Evolutionary conservation across 2,888 invertebrate species (phyloP).

Genomic region (Dromius quadrimaculatus): DNA sequence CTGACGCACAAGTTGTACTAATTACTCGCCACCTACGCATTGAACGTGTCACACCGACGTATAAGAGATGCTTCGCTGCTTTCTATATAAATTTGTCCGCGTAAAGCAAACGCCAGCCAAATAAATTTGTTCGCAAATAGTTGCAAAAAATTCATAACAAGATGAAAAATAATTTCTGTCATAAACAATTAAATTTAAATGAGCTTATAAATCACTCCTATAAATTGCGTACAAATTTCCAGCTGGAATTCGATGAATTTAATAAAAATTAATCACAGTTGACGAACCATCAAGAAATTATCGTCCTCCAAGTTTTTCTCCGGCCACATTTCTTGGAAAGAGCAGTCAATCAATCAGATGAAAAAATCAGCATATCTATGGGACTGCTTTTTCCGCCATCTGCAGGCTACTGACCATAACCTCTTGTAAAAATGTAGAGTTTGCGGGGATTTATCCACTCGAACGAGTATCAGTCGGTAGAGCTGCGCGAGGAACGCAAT

Average conservation of each 20-base stretch:
- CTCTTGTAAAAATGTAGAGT: conserved; percentile 40
- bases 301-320: conserved; percentile 35
- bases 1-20: conserved; percentile 26
- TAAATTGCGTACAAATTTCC: conserved; percentile 45
- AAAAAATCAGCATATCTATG: conserved; percentile 33
- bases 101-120: conserved; percentile 20
- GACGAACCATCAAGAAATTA: conserved; percentile 42
- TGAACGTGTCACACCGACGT: not conserved
- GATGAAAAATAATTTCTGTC: not conserved
- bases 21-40: conserved; percentile 13
- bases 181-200: conserved; percentile 32
- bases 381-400: conserved; percentile 34
- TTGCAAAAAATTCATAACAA: not conserved
- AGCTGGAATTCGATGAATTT: conserved; percentile 45
- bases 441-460: conserved; percentile 28
- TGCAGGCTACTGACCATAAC: conserved; percentile 38
- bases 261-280: conserved; percentile 46
- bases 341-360: conserved; percentile 42
- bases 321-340: conserved; percentile 30
- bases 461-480: not conserved
- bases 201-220: conserved; percentile 33
- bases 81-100: not conserved
- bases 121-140: conserved; percentile 9
- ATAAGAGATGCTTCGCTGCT: conserved; percentile 21
- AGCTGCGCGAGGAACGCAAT: not conserved